phyloP scores from a whole-genome alignment of 2,797 vertebrate species.

The Rhinophrynus dorsalis region DNA sequence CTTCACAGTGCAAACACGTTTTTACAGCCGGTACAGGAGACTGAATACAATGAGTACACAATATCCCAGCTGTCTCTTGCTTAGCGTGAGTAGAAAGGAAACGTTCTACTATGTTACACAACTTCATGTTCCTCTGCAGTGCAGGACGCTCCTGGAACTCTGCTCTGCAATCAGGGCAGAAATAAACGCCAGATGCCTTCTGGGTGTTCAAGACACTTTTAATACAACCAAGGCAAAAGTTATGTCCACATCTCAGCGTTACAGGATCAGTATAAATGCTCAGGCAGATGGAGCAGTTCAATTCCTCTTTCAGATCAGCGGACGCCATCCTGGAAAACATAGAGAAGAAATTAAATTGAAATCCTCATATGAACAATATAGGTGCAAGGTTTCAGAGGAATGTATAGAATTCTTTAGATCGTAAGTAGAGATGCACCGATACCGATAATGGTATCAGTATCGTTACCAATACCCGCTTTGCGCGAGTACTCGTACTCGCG shows the following conservation, averaged over 20 bases:
- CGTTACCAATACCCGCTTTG: too few species aligned
- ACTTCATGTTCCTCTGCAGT: slow-evolving; percentile 71
- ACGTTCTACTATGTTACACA: slow-evolving; percentile 64
- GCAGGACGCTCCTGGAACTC: slow-evolving; percentile 51
- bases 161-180: slow-evolving; percentile 67
- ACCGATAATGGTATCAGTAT: too few species aligned
- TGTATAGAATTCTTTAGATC: too few species aligned
- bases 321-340: not conserved
- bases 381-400: too few species aligned
- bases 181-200: slow-evolving; percentile 25
- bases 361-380: too few species aligned
- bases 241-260: too few species aligned
- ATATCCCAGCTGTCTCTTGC: not conserved
- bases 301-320: too few species aligned
- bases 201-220: not conserved
- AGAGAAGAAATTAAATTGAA: not conserved
- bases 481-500: too few species aligned
- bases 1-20: slow-evolving; percentile 68
- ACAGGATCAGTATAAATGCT: too few species aligned
- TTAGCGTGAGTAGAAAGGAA: slow-evolving; percentile 50
- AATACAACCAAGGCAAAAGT: too few species aligned
- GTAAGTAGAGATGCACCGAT: too few species aligned
- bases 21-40: slow-evolving; percentile 54
- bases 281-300: too few species aligned
- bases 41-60: slow-evolving; percentile 63